These are phyloP conservation scores for Drosophila differens DNA, from an alignment of 2,888 invertebrate genomes.

Conservation along the genomic window DNA sequence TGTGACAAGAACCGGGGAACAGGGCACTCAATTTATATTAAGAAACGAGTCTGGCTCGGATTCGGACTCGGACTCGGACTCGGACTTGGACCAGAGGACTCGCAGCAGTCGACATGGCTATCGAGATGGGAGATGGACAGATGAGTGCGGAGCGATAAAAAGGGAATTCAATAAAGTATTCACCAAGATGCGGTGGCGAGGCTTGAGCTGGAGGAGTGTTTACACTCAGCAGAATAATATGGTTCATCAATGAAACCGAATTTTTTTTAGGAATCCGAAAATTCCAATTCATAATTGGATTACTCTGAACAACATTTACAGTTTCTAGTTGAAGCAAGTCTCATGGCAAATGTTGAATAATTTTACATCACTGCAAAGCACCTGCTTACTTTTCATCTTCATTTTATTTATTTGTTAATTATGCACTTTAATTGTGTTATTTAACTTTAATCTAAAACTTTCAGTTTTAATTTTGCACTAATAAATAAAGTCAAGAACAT, in stretches of 20 bases:
- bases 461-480: background rate
- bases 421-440: background rate
- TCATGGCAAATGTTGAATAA: background rate
- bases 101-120: conserved; percentile 33
- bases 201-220: background rate
- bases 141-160: conserved; percentile 41
- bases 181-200: conserved; percentile 22
- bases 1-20: conserved; percentile 56
- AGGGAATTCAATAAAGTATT: conserved; percentile 66
- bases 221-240: background rate
- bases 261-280: background rate
- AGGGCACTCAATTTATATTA: conserved; percentile 68
- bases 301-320: background rate
- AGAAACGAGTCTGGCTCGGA: conserved; percentile 11
- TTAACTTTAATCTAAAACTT: background rate
- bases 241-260: background rate
- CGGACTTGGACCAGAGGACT: conserved; percentile 28
- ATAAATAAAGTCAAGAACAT: too few relatives aligned
- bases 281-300: background rate
- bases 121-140: conserved; percentile 33
- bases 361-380: accelerated
- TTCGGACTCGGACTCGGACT: background rate
- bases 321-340: background rate
- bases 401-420: background rate
- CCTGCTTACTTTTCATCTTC: background rate